Evolutionary conservation across 2,888 invertebrate species (phyloP).

Genomic region (Macrosiphum euphorbiae): DNA sequence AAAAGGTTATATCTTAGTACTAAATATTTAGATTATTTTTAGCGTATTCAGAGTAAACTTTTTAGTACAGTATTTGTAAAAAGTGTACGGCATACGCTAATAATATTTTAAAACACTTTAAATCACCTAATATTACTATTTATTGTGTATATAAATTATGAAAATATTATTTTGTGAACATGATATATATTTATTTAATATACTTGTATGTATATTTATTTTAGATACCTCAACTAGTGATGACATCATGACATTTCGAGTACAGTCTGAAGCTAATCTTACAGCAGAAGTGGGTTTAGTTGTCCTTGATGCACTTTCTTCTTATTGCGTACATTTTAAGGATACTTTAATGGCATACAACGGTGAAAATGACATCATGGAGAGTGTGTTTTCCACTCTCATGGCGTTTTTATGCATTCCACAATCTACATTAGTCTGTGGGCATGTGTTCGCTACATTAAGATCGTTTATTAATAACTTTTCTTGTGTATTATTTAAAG

Average conservation of each 20-base stretch:
- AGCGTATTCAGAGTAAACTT: background rate
- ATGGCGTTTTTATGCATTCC: constrained; percentile 88
- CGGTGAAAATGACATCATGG: constrained; percentile 83
- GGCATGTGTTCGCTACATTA: constrained; percentile 92
- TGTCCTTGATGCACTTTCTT: constrained; percentile 87
- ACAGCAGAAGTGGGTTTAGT: constrained; percentile 91
- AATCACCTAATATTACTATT: background rate
- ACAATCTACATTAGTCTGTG: constrained; percentile 90
- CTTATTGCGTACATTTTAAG: constrained; percentile 85
- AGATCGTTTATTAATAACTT: constrained; percentile 93
- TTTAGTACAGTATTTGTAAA: background rate
- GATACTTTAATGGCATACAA: constrained; percentile 73
- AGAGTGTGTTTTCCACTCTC: constrained; percentile 87
- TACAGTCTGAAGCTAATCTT: constrained; percentile 83
- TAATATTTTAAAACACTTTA: background rate
- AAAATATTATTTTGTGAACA: background rate
- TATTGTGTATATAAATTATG: background rate
- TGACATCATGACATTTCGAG: constrained; percentile 71
- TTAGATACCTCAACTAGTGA: constrained; percentile 35
- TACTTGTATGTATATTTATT: background rate
- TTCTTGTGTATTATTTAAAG: constrained; percentile 86
- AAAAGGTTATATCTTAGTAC: constrained; percentile 35
- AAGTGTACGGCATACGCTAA: background rate
- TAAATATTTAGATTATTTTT: background rate
- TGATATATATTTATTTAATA: background rate